These are phyloP conservation scores for Otus sunia DNA, from an alignment of 2,113 vertebrate genomes.

Conservation along the genomic window DNA sequence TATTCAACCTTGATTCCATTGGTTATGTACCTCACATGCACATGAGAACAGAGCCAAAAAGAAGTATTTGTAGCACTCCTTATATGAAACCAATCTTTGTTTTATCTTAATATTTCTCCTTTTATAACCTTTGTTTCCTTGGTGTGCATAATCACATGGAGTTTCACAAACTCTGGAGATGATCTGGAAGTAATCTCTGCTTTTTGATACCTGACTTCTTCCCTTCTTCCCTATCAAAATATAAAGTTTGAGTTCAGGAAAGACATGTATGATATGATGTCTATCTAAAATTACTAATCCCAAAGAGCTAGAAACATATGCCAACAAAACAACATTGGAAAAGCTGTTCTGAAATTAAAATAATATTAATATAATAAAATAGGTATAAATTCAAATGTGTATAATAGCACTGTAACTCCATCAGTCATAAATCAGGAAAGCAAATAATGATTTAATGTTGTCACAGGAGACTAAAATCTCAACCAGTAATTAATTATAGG, in stretches of 20 bases:
- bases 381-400: not conserved
- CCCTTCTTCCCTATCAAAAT: not conserved
- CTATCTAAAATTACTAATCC: not conserved
- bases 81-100: not conserved
- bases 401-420: not conserved
- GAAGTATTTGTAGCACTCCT: not conserved
- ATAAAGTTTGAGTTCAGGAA: not conserved
- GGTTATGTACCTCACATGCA: not conserved
- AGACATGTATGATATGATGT: not conserved
- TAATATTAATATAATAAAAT: not conserved
- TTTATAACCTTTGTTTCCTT: not conserved
- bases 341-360: not conserved
- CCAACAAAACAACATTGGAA: not conserved
- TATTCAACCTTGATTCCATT: not conserved
- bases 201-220: not conserved
- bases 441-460: slow-evolving; percentile 24
- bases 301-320: not conserved
- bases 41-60: not conserved
- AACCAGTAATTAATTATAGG: not conserved
- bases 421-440: slow-evolving; percentile 7
- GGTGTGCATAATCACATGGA: not conserved
- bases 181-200: not conserved
- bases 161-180: not conserved
- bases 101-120: not conserved
- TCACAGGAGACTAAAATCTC: not conserved